Evolutionary conservation across 2,888 invertebrate genomes (phyloP), one percentile per base, ranked within the genome.

Genomic region (Plebejus melissa): DNA sequence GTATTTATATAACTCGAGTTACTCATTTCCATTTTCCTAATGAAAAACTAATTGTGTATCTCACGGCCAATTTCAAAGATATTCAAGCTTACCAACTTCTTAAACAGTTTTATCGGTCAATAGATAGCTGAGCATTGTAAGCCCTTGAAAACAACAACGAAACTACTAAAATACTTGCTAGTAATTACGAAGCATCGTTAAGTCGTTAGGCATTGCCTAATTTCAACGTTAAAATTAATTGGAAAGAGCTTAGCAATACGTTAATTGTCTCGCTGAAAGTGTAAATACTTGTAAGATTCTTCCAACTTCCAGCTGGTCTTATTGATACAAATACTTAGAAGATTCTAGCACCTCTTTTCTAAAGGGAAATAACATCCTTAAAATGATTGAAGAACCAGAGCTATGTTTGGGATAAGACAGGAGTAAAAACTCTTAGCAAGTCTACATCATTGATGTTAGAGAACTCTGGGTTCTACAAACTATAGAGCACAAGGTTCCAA

Each of bases 271-370:
- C 13, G 65, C 32, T 32, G 65, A 65, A 65, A 65, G 65, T 65
- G 16, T 32, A 65, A 65, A 65, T 65, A 65, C 65, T 65, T 65
- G 60, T 11, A 2, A 65, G 65, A 60, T 60, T 60, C 65, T 32
- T 16, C 65, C 5, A 65, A 65, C 65, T 65, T 65, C 65, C 65
- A 16, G 16, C 4, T 5, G 32, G 32, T 65, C 32, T 65, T 65
- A 65, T 65, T 65, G 65, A 65, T 36, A 65, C 65, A 65, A 65
- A 65, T 65, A 65, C 32, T 65, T 5, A 32, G 60, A 60, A 60
- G 60, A 60, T 60, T 60, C 11, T 60, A 60, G 60, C 28, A 11
- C 22, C 28, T 60, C 4, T 22, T 22, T 46, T 46, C 46, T 46
- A 46, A 54, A 4, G 16, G 54, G 16, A 16, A 16, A 54, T 3